A percentile compares a stretch with the other conserved stretches of the same genome.
These are phyloP conservation scores for Lacerta bilineata DNA, from an alignment of 2,797 vertebrate genomes.

Conservation along the genomic window DNA sequence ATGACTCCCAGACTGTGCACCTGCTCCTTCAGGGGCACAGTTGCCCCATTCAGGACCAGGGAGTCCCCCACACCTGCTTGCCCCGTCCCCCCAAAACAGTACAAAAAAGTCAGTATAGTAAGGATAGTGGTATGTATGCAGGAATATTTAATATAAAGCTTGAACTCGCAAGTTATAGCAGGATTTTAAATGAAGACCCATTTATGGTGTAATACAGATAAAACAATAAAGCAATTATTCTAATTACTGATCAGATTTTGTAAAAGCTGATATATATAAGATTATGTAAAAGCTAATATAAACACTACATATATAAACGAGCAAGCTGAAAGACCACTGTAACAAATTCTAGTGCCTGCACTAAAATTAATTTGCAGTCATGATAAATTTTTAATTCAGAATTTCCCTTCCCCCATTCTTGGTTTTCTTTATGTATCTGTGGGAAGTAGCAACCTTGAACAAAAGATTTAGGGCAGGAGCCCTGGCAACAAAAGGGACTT, in stretches of 20 bases:
- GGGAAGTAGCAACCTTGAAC: constrained; percentile 10
- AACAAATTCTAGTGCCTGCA: constrained; percentile 9
- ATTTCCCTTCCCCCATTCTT: constrained; percentile 17
- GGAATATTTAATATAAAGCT: neutral
- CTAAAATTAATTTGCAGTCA: constrained; percentile 36
- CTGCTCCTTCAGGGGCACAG: too few relatives aligned
- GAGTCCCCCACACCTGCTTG: too few relatives aligned
- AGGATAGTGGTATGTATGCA: constrained; percentile 38
- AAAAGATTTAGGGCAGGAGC: neutral
- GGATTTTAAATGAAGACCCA: constrained; percentile 57
- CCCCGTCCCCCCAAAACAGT: too few relatives aligned
- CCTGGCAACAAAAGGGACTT: neutral
- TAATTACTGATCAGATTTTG: neutral
- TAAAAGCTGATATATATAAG: neutral
- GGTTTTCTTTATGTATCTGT: constrained; percentile 49
- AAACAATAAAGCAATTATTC: constrained; percentile 46
- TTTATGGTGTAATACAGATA: constrained; percentile 42
- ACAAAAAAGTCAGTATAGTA: constrained; percentile 35
- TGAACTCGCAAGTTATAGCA: constrained; percentile 46
- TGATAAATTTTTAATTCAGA: constrained; percentile 45
- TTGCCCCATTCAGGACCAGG: too few relatives aligned
- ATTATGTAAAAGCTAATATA: neutral
- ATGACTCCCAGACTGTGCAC: too few relatives aligned
- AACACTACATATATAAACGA: neutral
- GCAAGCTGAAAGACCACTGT: neutral